Evolutionary conservation across 1,140 invertebrate species (phyloP), one percentile per base, ranked within the genome.

Genomic region (Drosophila burlai): DNA sequence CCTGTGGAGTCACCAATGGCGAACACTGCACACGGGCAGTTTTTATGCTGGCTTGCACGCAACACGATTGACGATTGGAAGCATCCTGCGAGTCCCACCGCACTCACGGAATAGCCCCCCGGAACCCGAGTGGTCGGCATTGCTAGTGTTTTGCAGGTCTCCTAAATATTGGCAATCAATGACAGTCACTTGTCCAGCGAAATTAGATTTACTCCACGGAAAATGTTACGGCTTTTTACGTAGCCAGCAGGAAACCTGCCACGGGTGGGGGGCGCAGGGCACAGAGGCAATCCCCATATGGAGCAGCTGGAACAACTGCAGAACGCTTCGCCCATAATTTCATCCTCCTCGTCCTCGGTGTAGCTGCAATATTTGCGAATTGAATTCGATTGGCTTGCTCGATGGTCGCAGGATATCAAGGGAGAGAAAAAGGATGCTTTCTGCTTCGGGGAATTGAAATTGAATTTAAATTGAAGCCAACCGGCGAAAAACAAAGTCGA

Each of bases 181-280:
- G 85, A 81, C 81, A 89, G 65, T 90, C 84, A 89, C 77, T 84
- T 89, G 85, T 90, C 85, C 77, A 68, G 77, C 69, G 57, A 89
- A 90, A 84, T 89, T 84, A 81, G 84, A 89, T 84, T 84, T 84
- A 84, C 74, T 89, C 63, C 59, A 90, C 69, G 69, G 63, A 83
- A 75, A 78, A 83, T 81, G 87, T 83, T 83, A 83, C 58, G 67
- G 50, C 34, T 24, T 45, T 80, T 62, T 64, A 46, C 66, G 29
- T 15, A 24, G 31, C 38, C 21, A n/a, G 38, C 60, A 31, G 63
- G 34, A 18, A 40, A n/a, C 36, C n/a, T 18, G 42, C 29, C 18
- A 15, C 16, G 24, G 49, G 24, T 40, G 5, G 31, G 40, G 16
- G 9, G 3, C 2, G 24, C 21, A 29, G 29, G 15, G 52, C 46